Evolutionary conservation across 2,113 vertebrate species (phyloP).

Genomic region (Psettodes erumei): DNA sequence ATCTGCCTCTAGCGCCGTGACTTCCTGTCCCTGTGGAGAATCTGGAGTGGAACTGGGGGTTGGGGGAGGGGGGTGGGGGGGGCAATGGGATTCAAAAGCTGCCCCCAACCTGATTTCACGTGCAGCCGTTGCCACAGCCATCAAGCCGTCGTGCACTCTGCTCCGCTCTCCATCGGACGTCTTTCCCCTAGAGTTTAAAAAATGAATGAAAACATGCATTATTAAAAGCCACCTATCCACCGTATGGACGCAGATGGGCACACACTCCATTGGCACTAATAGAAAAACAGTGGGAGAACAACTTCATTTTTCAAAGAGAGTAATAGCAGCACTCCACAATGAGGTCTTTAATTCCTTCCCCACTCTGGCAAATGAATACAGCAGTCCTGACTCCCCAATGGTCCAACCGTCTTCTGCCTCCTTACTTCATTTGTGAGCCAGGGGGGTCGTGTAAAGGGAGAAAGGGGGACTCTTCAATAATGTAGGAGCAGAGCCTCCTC

Average conservation of each 20-base stretch:
- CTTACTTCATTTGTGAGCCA: conserved; percentile 59
- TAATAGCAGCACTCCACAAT: conserved; percentile 73
- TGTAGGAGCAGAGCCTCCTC: conserved; percentile 52
- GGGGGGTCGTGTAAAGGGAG: conserved; percentile 51
- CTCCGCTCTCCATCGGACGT: conserved; percentile 18
- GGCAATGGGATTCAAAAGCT: conserved; percentile 6
- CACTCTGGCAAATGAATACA: conserved; percentile 72
- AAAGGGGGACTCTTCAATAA: conserved; percentile 66
- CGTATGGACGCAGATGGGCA: conserved; percentile 65
- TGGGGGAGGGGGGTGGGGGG: not conserved
- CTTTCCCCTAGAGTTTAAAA: conserved; percentile 61
- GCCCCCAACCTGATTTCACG: conserved; percentile 68
- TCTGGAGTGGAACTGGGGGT: not conserved
- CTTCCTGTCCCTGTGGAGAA: conserved; percentile 73
- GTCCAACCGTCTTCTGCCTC: conserved; percentile 53
- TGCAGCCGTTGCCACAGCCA: conserved; percentile 3
- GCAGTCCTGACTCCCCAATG: conserved; percentile 55
- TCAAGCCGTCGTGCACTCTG: conserved; percentile 3
- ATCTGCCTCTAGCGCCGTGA: conserved; percentile 42
- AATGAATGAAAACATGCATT: conserved; percentile 80
- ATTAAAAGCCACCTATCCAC: conserved; percentile 72
- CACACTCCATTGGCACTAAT: conserved; percentile 70
- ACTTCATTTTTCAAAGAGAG: conserved; percentile 78
- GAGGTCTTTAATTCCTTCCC: conserved; percentile 74
- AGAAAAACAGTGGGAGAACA: conserved; percentile 79